phyloP scores from a whole-genome alignment of 1,140 invertebrate species.

The Spodoptera frugiperda region DNA sequence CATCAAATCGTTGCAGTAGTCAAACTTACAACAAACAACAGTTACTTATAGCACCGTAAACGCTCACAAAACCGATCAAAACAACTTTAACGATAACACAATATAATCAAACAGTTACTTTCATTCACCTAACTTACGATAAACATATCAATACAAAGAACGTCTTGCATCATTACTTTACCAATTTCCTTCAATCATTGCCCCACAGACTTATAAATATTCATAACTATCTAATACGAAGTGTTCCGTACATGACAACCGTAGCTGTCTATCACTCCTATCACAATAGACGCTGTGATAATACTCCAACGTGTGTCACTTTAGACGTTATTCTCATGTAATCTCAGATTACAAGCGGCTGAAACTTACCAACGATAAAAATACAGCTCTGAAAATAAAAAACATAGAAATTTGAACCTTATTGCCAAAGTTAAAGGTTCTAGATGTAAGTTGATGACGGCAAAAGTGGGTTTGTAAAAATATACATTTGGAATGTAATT shows the following conservation, averaged over 20 bases:
- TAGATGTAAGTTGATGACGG: neutral
- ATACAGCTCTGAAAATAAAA: neutral
- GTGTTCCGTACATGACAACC: conserved; percentile 43
- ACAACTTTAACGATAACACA: conserved; percentile 1
- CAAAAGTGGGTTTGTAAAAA: neutral
- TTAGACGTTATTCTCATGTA: conserved; percentile 33
- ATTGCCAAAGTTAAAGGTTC: neutral
- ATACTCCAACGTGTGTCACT: conserved; percentile 37
- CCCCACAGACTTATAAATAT: conserved; percentile 45
- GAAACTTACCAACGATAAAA: conserved; percentile 7
- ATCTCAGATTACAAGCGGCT: conserved; percentile 36
- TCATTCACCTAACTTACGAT: neutral
- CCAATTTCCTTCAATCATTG: conserved; percentile 24
- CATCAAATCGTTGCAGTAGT: neutral
- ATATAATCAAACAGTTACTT: conserved; percentile 13
- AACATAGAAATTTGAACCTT: conserved; percentile 12
- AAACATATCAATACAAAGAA: conserved; percentile 21
- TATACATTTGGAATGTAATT: conserved; percentile 19
- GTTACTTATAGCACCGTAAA: neutral
- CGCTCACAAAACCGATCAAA: neutral
- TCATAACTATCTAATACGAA: conserved; percentile 37
- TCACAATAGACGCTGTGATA: conserved; percentile 43
- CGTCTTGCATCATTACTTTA: conserved; percentile 6
- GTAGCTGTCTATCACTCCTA: conserved; percentile 42
- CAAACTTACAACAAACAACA: neutral